Evolutionary conservation across 2,797 vertebrate species (phyloP), one percentile per base, ranked within the genome.

Genomic region (Vireo griseus): DNA sequence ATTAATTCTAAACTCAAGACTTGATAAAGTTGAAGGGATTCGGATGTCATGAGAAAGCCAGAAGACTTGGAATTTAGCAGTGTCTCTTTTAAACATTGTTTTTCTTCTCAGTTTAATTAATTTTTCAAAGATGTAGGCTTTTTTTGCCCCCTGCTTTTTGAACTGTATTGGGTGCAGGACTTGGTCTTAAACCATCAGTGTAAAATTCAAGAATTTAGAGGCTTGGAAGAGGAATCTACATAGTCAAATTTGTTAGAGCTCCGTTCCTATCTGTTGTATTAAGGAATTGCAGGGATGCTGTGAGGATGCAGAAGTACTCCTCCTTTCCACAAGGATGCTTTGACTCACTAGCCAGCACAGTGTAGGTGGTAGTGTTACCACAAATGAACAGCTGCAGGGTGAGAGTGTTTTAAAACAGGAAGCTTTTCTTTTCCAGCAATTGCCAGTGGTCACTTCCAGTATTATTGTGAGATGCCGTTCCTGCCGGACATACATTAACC

Each of bases 401-500:
- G 61, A 48, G 75, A 42, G 42, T 66, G 73, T 47, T 89, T 81
- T 92, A 65, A 84, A 81, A 42, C 48, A 75, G 65, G 74, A 88
- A 47, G 17, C 45, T 97, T 52, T 94, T 74, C 71, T 92, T 79
- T 95, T 96, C 65, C 97, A 99, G 99, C 99, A 99, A 96, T 97
- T 99, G 95, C 99, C 99, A 26, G 99, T 99, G 96, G 99, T 99
- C 95, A 99, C 99, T 44, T 99, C 99, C 80, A 99, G 98, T 96
- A 99, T 98, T 87, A 99, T 99, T 29, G 99, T 99, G 94, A 98
- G 99, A 95, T 99, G 99, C 96, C 99, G 99, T 35, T 99, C 99
- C 68, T 99, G 99, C 97, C 98, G 99, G 95, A 99, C 99, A 0
- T 99, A 99, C 88, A 99, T 99, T 91, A 99, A 99, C 96, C 99